A percentile compares a stretch with the other conserved stretches of the same genome.
Conservation (phyloP, 2,113 vertebrate genomes). For the Tupaia chinensis region DNA sequence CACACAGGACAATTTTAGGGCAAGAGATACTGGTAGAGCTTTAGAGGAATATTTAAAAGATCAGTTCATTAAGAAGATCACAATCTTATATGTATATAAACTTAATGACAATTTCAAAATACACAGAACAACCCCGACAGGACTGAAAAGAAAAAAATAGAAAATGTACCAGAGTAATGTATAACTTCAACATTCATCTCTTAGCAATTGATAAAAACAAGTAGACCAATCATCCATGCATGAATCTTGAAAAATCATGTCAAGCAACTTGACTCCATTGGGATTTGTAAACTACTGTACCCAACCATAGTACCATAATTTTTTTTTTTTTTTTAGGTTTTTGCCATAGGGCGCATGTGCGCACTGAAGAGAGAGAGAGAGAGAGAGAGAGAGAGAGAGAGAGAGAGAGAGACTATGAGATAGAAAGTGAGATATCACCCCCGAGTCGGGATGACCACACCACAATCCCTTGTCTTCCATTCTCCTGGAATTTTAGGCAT, state of each 20-base stretch:
- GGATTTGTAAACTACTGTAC: not conserved
- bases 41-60: not conserved
- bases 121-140: not conserved
- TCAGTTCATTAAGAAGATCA: not conserved
- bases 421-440: no score
- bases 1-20: not conserved
- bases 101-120: conserved; percentile 13
- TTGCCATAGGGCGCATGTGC: no score
- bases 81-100: not conserved
- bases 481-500: no score
- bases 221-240: not conserved
- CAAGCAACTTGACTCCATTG: not conserved
- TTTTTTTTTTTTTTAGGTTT: no score
- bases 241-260: not conserved
- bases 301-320: not conserved
- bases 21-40: not conserved
- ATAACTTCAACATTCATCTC: not conserved
- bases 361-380: no score
- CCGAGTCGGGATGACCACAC: no score
- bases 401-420: no score
- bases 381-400: no score
- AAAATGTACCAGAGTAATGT: not conserved
- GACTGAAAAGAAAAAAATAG: not conserved
- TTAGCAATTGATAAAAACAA: not conserved
- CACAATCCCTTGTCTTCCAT: no score